These are phyloP conservation scores for Gadus macrocephalus DNA, from an alignment of 2,113 vertebrate species.

Conservation along the genomic window DNA sequence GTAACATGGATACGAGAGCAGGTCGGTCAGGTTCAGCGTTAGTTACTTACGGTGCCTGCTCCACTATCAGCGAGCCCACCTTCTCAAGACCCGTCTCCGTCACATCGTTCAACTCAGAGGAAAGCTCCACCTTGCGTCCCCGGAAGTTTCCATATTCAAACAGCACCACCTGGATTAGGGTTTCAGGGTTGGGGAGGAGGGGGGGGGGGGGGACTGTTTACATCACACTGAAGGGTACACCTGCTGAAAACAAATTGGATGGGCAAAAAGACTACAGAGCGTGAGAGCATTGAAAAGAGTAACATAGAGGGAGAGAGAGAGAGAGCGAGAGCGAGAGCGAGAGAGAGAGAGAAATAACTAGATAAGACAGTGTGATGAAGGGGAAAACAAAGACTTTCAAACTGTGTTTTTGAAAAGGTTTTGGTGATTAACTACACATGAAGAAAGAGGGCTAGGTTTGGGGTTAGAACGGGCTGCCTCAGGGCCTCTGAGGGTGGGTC, in stretches of 20 bases:
- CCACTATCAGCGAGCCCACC: slow-evolving; percentile 86
- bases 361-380: too few species aligned
- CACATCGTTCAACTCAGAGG: slow-evolving; percentile 71
- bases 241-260: too few species aligned
- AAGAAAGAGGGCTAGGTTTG: neutral
- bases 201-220: neutral
- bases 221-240: neutral
- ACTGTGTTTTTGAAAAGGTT: too few species aligned
- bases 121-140: slow-evolving; percentile 69
- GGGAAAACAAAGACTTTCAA: too few species aligned
- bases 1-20: neutral
- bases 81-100: slow-evolving; percentile 82
- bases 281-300: too few species aligned
- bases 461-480: too few species aligned
- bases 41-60: slow-evolving; percentile 72
- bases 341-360: too few species aligned
- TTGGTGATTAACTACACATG: too few species aligned
- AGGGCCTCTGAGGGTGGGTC: too few species aligned
- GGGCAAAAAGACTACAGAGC: too few species aligned
- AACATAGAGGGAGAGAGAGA: too few species aligned
- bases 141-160: slow-evolving; percentile 89
- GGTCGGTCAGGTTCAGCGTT: neutral
- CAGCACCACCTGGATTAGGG: slow-evolving; percentile 52
- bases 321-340: too few species aligned
- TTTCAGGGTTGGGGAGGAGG: slow-evolving; percentile 36